Conservation (phyloP, 2,888 invertebrate genomes). For the Hypercompe scribonia region DNA sequence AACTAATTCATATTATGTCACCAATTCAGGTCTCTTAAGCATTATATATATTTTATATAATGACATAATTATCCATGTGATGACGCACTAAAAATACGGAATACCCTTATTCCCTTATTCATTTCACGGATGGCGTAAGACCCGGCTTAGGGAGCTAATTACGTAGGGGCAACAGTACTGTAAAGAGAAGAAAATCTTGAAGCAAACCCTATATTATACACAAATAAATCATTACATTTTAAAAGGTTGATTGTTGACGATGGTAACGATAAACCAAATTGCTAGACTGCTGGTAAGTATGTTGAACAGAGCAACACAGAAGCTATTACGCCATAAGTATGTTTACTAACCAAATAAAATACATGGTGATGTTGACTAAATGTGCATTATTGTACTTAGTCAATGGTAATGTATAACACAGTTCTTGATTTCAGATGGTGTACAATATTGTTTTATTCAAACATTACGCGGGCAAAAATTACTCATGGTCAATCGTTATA, state of each 20-base stretch:
- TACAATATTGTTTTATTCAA: slow-evolving; percentile 17
- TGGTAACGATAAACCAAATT: too few relatives aligned
- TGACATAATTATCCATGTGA: not conserved
- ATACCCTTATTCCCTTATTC: not conserved
- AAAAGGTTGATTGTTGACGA: too few relatives aligned
- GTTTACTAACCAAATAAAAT: too few relatives aligned
- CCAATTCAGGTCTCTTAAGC: not conserved
- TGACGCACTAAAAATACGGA: not conserved
- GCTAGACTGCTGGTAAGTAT: too few relatives aligned
- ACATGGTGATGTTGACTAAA: not conserved
- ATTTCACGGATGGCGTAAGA: not conserved
- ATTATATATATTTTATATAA: not conserved
- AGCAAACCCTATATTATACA: not conserved
- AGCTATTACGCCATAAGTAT: too few relatives aligned
- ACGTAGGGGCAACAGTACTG: not conserved
- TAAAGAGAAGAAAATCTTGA: not conserved
- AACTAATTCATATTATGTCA: not conserved
- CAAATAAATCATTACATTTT: too few relatives aligned
- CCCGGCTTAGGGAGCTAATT: not conserved
- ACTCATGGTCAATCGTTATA: slow-evolving; percentile 44
- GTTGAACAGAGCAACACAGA: too few relatives aligned
- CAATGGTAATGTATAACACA: not conserved
- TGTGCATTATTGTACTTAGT: not conserved
- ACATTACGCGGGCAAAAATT: slow-evolving; percentile 32
- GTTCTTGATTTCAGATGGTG: slow-evolving; percentile 16